These are phyloP conservation scores for Scomber scombrus DNA, from an alignment of 2,113 vertebrate genomes.

Conservation along the genomic window DNA sequence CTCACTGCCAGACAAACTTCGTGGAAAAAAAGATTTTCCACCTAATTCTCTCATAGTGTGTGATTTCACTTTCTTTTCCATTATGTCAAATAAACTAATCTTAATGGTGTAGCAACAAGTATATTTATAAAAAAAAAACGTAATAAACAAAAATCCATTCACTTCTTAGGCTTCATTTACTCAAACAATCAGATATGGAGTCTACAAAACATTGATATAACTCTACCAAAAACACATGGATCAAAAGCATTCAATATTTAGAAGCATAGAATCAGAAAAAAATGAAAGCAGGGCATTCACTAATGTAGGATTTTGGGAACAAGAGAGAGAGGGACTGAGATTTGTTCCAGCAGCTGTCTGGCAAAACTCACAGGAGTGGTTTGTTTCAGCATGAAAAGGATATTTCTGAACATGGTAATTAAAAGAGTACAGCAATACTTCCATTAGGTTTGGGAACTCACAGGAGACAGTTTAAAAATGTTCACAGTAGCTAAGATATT, in stretches of 20 bases:
- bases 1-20: slow-evolving; percentile 19
- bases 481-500: neutral
- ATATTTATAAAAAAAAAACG: neutral
- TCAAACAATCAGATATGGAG: neutral
- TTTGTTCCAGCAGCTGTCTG: slow-evolving; percentile 11
- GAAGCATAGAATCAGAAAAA: neutral
- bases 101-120: neutral
- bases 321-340: neutral
- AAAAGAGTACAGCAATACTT: neutral
- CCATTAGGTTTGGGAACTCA: neutral
- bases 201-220: neutral
- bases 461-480: neutral
- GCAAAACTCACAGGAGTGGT: slow-evolving; percentile 8
- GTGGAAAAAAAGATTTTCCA: neutral
- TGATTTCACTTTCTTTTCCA: slow-evolving; percentile 14
- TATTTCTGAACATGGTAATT: slow-evolving; percentile 9
- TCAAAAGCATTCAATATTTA: neutral
- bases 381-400: slow-evolving; percentile 17
- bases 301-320: neutral
- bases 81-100: slow-evolving; percentile 11
- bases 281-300: neutral
- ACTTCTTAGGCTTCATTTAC: neutral
- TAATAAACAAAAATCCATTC: too few relatives aligned
- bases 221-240: neutral
- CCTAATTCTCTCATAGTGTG: slow-evolving; percentile 1